Base-by-base conservation (phyloP, 2,113 vertebrate species). In the Lethenteron camtschaticum region DNA sequence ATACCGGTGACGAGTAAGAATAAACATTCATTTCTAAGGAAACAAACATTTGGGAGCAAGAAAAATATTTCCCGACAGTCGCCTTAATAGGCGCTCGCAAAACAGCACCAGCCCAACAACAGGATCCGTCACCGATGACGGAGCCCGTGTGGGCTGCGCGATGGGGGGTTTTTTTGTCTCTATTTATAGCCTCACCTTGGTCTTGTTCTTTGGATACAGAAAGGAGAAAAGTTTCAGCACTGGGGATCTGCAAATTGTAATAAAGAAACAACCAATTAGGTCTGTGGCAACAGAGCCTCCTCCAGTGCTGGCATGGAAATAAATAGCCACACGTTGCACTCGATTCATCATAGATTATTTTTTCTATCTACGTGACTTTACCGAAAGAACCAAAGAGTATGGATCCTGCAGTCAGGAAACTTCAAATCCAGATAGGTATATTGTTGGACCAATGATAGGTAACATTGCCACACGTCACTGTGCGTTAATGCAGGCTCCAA, bases 171-270 rank as follows among this genome's bases (percentile, higher is more conserved):
- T 9, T 70, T 58, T 57, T 41, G 12, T 8, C 41, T 12, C 9
- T 41, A 16, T 55, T 24, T 12, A 55, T 56, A 66, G 58, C 63
- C 56, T 57, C 69, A 72, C 71, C 71, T n/a, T 70, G 24, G 81
- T 68, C 57, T 77, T 73, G 71, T 77, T 78, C 75, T 85, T 85
- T 1, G 86, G 82, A 68, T 85, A 82, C 10, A 83, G 71, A 75
- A 89, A 90, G 77, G 87, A 92, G 75, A 88, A 85, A 1, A 84
- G 84, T 74, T 87, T 89, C 74, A 89, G 75, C 71, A 89, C 81
- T 0, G 85, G 83, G 72, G 85, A 87, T 69, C 85, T 88, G 77
- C 12, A 74, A 7, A 69, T 41, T 7, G 41, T 41, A 41, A 41
- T 41, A 7, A 41, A 41, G 41, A 41, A 7, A 41, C 41, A 41